Conservation (phyloP, 1,140 invertebrate genomes). For the Bombus affinis region DNA sequence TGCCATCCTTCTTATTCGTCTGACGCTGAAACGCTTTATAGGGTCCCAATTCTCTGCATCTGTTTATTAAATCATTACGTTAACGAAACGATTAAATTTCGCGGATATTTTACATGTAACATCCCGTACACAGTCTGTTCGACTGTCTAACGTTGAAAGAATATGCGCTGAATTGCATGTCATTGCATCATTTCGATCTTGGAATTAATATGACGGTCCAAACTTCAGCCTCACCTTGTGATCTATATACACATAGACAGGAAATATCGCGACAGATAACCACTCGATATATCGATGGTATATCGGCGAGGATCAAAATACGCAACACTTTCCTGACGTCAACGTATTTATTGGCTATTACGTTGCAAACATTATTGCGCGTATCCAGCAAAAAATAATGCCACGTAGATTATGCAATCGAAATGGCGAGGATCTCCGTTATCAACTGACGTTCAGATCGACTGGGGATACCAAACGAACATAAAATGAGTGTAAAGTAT, state of each 20-base stretch:
- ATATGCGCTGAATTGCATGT: not conserved
- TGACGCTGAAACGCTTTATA: no score
- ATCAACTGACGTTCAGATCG: not conserved
- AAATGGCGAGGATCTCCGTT: not conserved
- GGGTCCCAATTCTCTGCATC: no score
- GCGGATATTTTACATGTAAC: no score
- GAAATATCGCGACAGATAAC: not conserved
- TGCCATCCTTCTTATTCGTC: no score
- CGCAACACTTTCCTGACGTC: not conserved
- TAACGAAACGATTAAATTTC: no score
- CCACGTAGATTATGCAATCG: not conserved
- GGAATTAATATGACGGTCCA: not conserved
- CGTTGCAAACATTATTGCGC: not conserved
- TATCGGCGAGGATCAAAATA: not conserved
- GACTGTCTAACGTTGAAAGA: no score
- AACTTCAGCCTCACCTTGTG: not conserved
- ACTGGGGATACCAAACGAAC: not conserved
- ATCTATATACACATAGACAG: not conserved
- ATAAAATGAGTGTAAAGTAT: not conserved
- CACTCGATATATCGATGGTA: not conserved
- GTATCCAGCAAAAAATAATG: not conserved
- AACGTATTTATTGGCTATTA: constrained; percentile 9
- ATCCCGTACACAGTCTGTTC: not conserved
- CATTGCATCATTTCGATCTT: not conserved
- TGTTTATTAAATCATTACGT: no score